A percentile compares a stretch with the other conserved stretches of the same genome.
Conservation (phyloP, 2,888 invertebrate genomes). For the Hesperia comma region DNA sequence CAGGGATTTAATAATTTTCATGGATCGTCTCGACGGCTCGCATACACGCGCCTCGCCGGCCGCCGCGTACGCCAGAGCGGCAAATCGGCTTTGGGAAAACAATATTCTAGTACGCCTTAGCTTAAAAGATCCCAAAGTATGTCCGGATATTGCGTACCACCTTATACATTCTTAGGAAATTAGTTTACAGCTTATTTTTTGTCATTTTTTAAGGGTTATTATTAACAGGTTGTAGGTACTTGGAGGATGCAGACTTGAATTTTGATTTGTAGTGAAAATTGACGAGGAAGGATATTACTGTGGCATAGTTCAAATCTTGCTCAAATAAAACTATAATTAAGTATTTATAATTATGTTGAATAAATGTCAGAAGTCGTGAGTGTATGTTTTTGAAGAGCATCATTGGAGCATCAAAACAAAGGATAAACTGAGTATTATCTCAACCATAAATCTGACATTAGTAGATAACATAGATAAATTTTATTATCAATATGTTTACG, state of each 20-base stretch:
- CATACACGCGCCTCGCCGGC: neutral
- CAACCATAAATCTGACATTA: neutral
- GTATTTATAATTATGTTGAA: too few species aligned
- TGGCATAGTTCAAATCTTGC: too few species aligned
- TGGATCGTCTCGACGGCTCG: neutral
- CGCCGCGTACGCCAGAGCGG: neutral
- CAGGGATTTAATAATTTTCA: neutral
- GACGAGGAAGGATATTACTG: too few species aligned
- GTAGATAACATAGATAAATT: neutral
- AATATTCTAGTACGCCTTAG: neutral
- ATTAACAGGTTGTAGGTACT: too few species aligned
- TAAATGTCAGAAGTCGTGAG: too few species aligned
- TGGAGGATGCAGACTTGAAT: too few species aligned
- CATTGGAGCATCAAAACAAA: neutral
- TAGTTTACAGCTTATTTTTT: neutral
- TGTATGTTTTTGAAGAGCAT: too few species aligned
- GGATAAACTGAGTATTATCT: neutral
- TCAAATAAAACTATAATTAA: too few species aligned
- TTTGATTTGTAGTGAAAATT: too few species aligned
- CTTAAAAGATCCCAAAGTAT: neutral
- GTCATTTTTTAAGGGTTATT: neutral
- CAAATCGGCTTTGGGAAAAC: constrained; percentile 1
- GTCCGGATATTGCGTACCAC: neutral
- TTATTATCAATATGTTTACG: neutral
- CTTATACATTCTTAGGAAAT: neutral